A percentile compares a stretch with the other conserved stretches of the same genome.
phyloP scores from a whole-genome alignment of 2,797 vertebrate genomes.

The Hoplostethus atlanticus region DNA sequence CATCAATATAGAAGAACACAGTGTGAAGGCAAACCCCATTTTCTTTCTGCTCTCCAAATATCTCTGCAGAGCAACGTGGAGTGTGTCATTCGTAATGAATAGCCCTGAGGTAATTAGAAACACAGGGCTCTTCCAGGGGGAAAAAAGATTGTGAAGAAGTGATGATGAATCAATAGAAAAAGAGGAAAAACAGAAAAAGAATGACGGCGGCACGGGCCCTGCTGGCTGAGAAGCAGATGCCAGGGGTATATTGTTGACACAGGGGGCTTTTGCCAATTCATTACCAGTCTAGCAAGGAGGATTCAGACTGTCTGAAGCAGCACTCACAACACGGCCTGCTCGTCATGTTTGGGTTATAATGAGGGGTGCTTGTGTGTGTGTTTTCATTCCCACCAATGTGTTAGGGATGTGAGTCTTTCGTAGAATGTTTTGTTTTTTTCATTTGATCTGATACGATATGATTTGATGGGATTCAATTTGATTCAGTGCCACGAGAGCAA shows the following conservation, averaged over 20 bases:
- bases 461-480: too few relatives aligned
- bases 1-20: slow-evolving; percentile 79
- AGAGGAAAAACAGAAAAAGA: slow-evolving; percentile 18
- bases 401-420: slow-evolving; percentile 31
- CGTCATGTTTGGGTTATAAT: slow-evolving; percentile 54
- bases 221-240: slow-evolving; percentile 78
- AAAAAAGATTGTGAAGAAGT: slow-evolving; percentile 75
- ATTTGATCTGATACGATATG: too few relatives aligned
- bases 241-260: slow-evolving; percentile 63
- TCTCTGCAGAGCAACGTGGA: slow-evolving; percentile 69
- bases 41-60: slow-evolving; percentile 64
- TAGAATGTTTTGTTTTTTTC: too few relatives aligned
- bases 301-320: slow-evolving; percentile 64
- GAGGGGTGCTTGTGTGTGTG: slow-evolving; percentile 25
- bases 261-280: slow-evolving; percentile 71
- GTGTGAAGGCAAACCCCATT: slow-evolving; percentile 75
- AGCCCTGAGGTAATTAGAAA: slow-evolving; percentile 85
- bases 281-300: slow-evolving; percentile 66
- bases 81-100: slow-evolving; percentile 81
- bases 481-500: too few relatives aligned
- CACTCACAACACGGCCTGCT: slow-evolving; percentile 58
- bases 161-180: slow-evolving; percentile 73
- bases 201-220: slow-evolving; percentile 50
- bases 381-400: not conserved
- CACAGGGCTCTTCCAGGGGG: slow-evolving; percentile 74